A percentile compares a stretch with the other conserved stretches of the same genome.
Conservation (phyloP, 64 coral and sea anemone species). For the Trachythela sp. region DNA sequence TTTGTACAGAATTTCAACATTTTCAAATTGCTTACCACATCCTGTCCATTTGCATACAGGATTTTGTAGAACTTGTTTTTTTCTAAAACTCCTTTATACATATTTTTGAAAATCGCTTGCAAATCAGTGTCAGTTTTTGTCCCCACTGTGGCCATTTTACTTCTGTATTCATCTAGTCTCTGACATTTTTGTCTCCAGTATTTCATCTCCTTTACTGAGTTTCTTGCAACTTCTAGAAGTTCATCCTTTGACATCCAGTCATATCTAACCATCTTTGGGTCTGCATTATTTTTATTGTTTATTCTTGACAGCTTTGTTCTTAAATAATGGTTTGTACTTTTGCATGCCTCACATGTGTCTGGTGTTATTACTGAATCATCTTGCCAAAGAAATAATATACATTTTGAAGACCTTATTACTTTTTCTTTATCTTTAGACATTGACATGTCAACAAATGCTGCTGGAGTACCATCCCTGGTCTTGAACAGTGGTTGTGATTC, state of each 20-base stretch:
- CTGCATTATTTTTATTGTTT: neutral
- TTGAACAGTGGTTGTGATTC: conserved; percentile 38
- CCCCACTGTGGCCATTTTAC: conserved; percentile 46
- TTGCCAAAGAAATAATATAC: conserved; percentile 43
- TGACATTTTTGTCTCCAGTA: conserved; percentile 29
- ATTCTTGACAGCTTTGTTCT: conserved; percentile 56
- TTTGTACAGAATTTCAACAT: conserved; percentile 42
- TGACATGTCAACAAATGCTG: conserved; percentile 52
- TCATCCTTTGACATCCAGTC: conserved; percentile 55
- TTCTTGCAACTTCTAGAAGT: conserved; percentile 20
- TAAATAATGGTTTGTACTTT: conserved; percentile 41
- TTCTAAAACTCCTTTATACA: conserved; percentile 28
- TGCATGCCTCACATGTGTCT: conserved; percentile 44
- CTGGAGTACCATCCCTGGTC: conserved; percentile 45
- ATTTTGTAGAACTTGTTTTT: conserved; percentile 38
- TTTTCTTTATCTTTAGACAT: conserved; percentile 38
- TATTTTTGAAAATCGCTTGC: conserved; percentile 26
- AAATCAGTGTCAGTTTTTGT: conserved; percentile 44
- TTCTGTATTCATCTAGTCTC: conserved; percentile 35
- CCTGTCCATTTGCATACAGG: conserved; percentile 36
- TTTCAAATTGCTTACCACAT: conserved; percentile 39
- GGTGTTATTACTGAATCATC: conserved; percentile 34
- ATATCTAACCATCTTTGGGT: conserved; percentile 31
- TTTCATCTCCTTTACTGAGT: conserved; percentile 47
- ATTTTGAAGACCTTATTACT: conserved; percentile 55